Evolutionary conservation across 1,140 invertebrate species (phyloP), one percentile per base, ranked within the genome.

Genomic region (Olivierus martensii): DNA sequence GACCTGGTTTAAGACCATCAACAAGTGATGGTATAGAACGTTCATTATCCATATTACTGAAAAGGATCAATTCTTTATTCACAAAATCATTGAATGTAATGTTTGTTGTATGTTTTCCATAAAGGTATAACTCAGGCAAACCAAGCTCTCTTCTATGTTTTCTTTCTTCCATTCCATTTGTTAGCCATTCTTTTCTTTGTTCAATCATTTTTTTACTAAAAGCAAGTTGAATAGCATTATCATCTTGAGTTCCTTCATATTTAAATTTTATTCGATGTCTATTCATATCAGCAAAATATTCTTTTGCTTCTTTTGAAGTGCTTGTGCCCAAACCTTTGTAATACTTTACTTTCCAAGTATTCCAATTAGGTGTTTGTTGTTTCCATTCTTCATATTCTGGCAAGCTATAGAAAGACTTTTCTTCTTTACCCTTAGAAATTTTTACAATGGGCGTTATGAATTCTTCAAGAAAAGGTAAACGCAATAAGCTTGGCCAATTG

Each of bases 281-380:
- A 0, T 79, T 71, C 87, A 99, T 96, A 67, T 99, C 88, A 62
- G 80, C 77, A 67, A 99, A 99, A 67, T 99, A 99, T 72, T 98
- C 95, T 72, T 96, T 97, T 18, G 94, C 94, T 74, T 99, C 95
- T 70, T 92, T 91, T 0, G 89, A 83, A 41, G 90, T 94, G 57
- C 91, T 97, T 67, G 95, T 99, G 80, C 95, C 95, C 88, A 99
- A 87, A 84, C 85, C 91, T 85, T 96, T 96, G 87, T 96, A 96
- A 82, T 97, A 99, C 75, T 99, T 99, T 70, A 97, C 82, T 67
- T 83, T 86, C 69, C 83, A 99, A 0, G 83, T 89, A 65, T 90
- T 82, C 79, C 85, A 87, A 68, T 97, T 92, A n/a, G 83, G 77
- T 2, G 86, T 97, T 59, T 81, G 79, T 18, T 73, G 74, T 65